Conservation (phyloP, 2,888 invertebrate genomes). For the Acanthosepion esculentum region DNA sequence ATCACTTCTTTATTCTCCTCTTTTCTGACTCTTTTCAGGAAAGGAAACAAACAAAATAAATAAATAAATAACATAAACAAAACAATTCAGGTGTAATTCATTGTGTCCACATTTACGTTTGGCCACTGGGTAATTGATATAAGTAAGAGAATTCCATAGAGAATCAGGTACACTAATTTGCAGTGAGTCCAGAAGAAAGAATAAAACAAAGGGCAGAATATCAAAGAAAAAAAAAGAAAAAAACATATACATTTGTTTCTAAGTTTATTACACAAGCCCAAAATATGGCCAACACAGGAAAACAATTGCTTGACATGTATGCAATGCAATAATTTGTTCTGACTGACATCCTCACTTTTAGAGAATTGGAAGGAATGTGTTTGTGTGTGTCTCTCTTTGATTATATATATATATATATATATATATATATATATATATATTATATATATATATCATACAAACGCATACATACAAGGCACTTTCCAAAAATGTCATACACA, state of each 20-base stretch:
- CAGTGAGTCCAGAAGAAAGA: neutral
- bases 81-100: neutral
- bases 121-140: conserved; percentile 33
- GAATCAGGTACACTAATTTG: conserved; percentile 1
- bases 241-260: neutral
- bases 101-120: conserved; percentile 8
- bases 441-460: no score
- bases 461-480: no score
- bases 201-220: neutral
- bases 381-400: no score
- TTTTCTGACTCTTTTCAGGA: neutral
- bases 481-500: no score
- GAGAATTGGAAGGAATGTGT: neutral
- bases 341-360: neutral
- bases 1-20: neutral
- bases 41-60: neutral
- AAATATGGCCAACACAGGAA: neutral
- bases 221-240: neutral
- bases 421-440: no score
- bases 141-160: neutral
- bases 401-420: no score
- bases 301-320: neutral
- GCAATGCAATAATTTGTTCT: neutral
- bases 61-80: neutral
- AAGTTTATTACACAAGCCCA: neutral